These are phyloP conservation scores for Masticophis lateralis DNA, from an alignment of 2,797 vertebrate species.

Conservation along the genomic window DNA sequence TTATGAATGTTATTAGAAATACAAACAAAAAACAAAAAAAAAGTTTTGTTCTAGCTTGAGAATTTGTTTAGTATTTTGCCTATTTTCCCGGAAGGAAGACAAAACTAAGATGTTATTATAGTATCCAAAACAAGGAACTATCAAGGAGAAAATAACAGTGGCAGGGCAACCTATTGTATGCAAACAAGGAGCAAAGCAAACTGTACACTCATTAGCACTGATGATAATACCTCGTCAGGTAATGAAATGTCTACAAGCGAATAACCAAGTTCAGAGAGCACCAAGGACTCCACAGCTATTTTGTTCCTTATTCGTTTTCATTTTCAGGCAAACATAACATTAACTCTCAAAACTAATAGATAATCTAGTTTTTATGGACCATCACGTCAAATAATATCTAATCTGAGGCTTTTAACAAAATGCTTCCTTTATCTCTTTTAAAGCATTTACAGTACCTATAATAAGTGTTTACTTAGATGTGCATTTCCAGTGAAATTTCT, in stretches of 20 bases:
- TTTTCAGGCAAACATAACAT: background rate
- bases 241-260: background rate
- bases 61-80: background rate
- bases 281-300: background rate
- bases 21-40: background rate
- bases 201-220: background rate
- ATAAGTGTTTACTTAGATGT: background rate
- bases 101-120: background rate
- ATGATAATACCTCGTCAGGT: background rate
- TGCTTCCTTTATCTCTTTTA: background rate
- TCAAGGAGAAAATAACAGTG: background rate
- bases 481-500: background rate
- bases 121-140: background rate
- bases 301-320: background rate
- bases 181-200: background rate
- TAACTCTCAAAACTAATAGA: background rate
- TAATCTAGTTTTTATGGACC: background rate
- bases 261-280: background rate
- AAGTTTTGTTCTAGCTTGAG: background rate
- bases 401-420: background rate
- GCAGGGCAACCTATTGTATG: background rate
- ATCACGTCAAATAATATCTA: background rate
- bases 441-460: background rate
- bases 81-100: background rate
- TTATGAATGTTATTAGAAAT: background rate